Evolutionary conservation across 2,113 vertebrate genomes (phyloP), one percentile per base, ranked within the genome.

Genomic region (Circaetus cinerascens): DNA sequence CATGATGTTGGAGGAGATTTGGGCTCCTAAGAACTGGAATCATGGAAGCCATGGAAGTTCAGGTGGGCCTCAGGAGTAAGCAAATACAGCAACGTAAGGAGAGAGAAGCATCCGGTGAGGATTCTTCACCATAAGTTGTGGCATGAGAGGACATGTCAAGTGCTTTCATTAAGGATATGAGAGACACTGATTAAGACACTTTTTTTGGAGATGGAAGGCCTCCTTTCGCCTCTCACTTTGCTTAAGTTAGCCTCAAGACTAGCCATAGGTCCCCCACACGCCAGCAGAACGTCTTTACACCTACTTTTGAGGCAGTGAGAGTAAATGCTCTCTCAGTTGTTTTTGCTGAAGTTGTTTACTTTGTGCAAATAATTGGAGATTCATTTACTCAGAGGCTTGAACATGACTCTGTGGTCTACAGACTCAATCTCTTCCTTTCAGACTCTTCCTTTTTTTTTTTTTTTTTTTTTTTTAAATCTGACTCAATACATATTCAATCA

Each of bases 251-350:
- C 21, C 36, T 78, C 25, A 62, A 32, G 38, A 38, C 13, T n/a
- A 66, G 13, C 9, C 7, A 8, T 2, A 84, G 25, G 13, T 51
- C 4, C 7, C 15, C 16, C 38, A 7, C 0, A 0, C 50, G 8
- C 21, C 40, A 53, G 41, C 13, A 79, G 27, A 86, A 46, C 1
- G 0, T 32, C 45, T 83, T 89, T 57, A 57, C 21, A 27, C 5
- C 19, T 40, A 2, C 5, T 51, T 90, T 82, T 79, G 30, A 23
- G 38, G 10, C 43, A 69, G 3, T 25, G 13, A 43, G 19, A 77
- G 41, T 26, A 69, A 79, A 57, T 76, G 8, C 3, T 40, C 19
- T n/a, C 40, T 46, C 51, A 10, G 48, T 25, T 82, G 25, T 8
- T 88, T 88, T 43, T 86, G 23, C 22, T 63, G 6, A 20, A 63